Evolutionary conservation across 1,140 invertebrate genomes (phyloP).

Genomic region (Polyergus mexicanus): DNA sequence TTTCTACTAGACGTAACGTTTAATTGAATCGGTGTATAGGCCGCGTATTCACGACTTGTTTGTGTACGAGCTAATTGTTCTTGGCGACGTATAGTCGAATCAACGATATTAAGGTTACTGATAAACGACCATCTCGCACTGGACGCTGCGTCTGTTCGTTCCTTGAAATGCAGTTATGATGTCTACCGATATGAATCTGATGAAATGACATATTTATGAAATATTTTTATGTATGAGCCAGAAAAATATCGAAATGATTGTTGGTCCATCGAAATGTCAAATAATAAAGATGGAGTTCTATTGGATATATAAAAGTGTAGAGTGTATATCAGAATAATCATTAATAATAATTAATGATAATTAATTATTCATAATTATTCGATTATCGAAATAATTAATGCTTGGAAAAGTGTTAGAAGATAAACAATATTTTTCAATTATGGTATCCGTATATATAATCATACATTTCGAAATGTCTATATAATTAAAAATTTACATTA

Average conservation of each 20-base stretch:
- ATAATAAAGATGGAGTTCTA: background rate
- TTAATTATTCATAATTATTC: no score
- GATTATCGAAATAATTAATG: background rate
- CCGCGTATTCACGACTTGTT: conserved; percentile 36
- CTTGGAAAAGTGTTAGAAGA: background rate
- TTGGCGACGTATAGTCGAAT: conserved; percentile 32
- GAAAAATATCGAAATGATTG: conserved; percentile 14
- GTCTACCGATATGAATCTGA: conserved; percentile 31
- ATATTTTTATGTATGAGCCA: conserved; percentile 37
- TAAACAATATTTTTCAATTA: background rate
- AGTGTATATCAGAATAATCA: no score
- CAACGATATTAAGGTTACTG: conserved; percentile 48
- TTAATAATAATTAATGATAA: no score
- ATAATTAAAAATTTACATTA: background rate
- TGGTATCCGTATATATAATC: background rate
- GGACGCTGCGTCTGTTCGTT: background rate
- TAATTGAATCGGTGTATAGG: conserved; percentile 14
- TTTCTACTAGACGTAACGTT: conserved; percentile 14
- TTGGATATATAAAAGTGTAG: background rate
- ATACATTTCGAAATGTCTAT: background rate
- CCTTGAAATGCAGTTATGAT: conserved; percentile 7
- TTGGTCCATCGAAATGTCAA: background rate
- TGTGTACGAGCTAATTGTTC: conserved; percentile 59
- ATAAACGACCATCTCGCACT: conserved; percentile 27
- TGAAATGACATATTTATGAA: no score